Percentiles rank a stretch among this genome's conserved stretches.
Conservation (phyloP, 2,888 invertebrate genomes). For the Deroplatys truncata region DNA sequence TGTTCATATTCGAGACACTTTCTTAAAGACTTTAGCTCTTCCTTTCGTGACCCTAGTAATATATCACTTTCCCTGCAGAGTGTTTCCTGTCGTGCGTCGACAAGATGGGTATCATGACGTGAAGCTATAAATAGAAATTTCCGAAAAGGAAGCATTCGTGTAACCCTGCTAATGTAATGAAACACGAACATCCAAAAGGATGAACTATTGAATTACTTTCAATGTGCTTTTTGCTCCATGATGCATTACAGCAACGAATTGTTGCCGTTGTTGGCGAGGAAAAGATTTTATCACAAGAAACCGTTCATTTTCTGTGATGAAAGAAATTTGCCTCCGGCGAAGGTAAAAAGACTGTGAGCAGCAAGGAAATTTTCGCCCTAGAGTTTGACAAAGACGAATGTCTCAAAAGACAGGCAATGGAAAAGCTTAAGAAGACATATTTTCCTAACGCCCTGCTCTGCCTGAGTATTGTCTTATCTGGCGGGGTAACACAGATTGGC, state of each 20-base stretch:
- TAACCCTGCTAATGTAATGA: not conserved
- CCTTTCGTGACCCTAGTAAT: not conserved
- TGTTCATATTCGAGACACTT: no score
- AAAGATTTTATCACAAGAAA: not conserved
- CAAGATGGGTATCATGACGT: not conserved
- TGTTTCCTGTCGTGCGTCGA: not conserved
- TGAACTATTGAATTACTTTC: not conserved
- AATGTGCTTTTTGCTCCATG: not conserved
- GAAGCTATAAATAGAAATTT: not conserved
- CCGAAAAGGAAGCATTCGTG: not conserved
- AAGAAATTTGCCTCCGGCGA: not conserved
- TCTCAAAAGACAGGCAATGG: no score
- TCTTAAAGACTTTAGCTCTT: not conserved
- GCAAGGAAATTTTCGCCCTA: not conserved
- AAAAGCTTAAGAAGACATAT: no score
- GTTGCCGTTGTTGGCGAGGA: not conserved
- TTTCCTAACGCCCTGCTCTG: no score
- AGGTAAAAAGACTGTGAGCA: not conserved
- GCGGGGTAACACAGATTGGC: no score
- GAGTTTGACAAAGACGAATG: no score
- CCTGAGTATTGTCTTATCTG: no score
- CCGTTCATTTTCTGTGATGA: not conserved
- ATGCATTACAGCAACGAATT: not conserved
- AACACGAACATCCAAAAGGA: not conserved
- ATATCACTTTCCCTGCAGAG: not conserved